Base-by-base conservation (phyloP, 2,888 invertebrate species). In the Alloplasta piceator region DNA sequence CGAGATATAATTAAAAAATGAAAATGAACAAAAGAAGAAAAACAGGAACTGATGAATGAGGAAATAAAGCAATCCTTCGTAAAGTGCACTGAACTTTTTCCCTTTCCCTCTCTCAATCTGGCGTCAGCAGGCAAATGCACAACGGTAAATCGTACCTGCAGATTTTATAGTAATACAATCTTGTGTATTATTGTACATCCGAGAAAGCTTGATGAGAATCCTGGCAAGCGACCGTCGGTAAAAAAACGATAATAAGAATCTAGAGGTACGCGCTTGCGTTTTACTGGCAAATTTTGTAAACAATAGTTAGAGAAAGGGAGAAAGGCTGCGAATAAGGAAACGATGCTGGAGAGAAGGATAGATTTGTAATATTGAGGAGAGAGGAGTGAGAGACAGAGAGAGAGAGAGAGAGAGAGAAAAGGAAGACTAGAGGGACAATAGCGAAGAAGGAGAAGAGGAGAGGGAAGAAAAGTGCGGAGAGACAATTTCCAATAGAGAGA, bases 401-500 rank as follows among this genome's bases (percentile, higher is more conserved):
- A 67, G 78, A 61, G 58, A 26, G 58, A 64, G 70, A 48, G 76
- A 83, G 74, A 50, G 60, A 60, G 68, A 76, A 41, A 60, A 67
- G 38, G 38, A 60, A 36, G 82, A 83, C 82, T 84, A 84, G 85
- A 80, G 14, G 6, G 6, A 43, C 26, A 38, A 60, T 55, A 71
- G 76, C 48, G 73, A 55, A 58, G 77, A 43, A 74, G 78, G 77
- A 77, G 43, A 70, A 72, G 68, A 80, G 78, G 58, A 78, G 60
- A 78, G 67, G 61, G 46, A 60, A 60, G 73, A 73, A 64, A 63
- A 66, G 71, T 60, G 52, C 61, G 61, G 72, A 50, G 72, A 60
- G 63, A 63, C 74, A 63, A 80, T 74, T 3, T 26, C 60, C 84
- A 85, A 85, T 85, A 85, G 87, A 82, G 12, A 56, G 83, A 26